A percentile compares a stretch with the other conserved stretches of the same genome.
These are phyloP conservation scores for Cyclura pinguis DNA, from an alignment of 2,797 vertebrate genomes.

Conservation along the genomic window DNA sequence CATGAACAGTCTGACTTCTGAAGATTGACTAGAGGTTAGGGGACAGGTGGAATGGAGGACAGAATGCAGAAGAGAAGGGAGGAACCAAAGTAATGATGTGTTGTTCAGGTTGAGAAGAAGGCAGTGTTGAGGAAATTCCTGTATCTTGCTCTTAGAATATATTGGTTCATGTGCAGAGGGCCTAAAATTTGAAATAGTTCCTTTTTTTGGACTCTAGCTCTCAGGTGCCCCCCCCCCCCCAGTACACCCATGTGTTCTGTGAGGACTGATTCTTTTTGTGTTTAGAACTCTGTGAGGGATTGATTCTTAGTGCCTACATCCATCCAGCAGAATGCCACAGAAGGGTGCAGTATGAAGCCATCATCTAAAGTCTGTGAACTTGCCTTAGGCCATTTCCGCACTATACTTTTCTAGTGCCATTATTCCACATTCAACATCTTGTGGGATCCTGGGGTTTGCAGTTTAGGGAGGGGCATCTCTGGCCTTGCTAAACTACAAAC, in stretches of 20 bases:
- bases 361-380: no score
- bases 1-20: background rate
- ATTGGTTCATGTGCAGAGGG: background rate
- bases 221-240: no score
- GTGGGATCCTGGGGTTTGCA: no score
- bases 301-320: background rate
- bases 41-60: background rate
- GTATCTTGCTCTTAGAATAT: background rate
- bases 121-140: background rate
- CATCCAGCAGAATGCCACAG: background rate
- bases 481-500: no score
- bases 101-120: background rate
- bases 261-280: no score
- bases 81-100: background rate
- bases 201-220: no score
- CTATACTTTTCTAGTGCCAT: no score
- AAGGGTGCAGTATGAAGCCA: background rate
- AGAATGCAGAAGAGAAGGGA: background rate
- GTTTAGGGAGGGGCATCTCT: no score
- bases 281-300: background rate
- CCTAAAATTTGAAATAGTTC: no score
- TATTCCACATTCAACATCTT: no score
- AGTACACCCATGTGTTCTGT: no score
- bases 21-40: background rate
- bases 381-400: no score